Conservation (phyloP, 30 jellyfish, hydroid and myxozoan genomes). For the Nemopilema nomurai region DNA sequence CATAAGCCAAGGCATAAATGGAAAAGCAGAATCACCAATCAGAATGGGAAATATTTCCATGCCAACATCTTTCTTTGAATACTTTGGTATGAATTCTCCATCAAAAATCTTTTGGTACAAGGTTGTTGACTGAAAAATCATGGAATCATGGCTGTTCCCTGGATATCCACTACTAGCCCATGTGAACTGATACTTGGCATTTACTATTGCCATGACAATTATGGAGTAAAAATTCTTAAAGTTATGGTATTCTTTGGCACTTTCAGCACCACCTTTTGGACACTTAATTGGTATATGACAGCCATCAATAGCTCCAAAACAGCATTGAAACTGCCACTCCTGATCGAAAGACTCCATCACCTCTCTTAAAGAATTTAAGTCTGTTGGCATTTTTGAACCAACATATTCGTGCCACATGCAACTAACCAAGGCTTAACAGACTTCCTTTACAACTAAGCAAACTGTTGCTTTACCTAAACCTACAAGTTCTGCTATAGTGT, state of each 20-base stretch:
- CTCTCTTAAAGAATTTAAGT: neutral
- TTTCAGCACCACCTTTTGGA: constrained; percentile 57
- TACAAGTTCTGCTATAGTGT: no score
- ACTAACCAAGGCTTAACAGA: no score
- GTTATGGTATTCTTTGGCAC: constrained; percentile 62
- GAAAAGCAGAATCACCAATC: constrained; percentile 49
- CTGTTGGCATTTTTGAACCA: no score
- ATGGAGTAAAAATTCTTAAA: constrained; percentile 40
- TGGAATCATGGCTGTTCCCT: constrained; percentile 56
- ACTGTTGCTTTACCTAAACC: no score
- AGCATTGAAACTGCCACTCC: constrained; percentile 12
- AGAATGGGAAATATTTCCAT: constrained; percentile 1
- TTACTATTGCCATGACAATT: constrained; percentile 48
- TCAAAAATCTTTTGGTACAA: neutral
- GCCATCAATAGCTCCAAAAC: constrained; percentile 47
- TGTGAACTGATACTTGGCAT: constrained; percentile 41
- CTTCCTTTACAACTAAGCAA: no score
- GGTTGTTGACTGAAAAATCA: constrained; percentile 41
- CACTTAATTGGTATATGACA: constrained; percentile 20
- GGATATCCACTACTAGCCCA: constrained; percentile 59
- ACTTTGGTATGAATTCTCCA: neutral
- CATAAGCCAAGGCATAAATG: constrained; percentile 22
- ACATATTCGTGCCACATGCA: no score
- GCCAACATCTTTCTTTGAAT: neutral
- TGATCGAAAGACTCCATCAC: constrained; percentile 15